Base-by-base conservation (phyloP, 2,888 invertebrate genomes). In the Chloroclystis v-ata region DNA sequence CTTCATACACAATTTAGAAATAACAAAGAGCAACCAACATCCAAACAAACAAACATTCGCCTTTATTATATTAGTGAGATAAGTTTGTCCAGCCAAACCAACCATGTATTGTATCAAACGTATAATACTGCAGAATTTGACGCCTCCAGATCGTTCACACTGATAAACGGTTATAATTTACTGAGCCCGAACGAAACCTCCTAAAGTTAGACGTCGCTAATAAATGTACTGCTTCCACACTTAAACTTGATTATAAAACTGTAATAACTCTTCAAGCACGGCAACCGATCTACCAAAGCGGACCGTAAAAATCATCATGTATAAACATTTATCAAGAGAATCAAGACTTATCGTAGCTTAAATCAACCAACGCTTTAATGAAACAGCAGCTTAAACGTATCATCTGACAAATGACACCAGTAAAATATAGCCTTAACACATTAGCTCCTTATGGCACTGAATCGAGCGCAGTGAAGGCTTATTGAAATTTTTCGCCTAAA, bases 41-140 rank as follows among this genome's bases (percentile, higher is more conserved):
- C n/a, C n/a, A n/a, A n/a, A n/a, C n/a, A n/a, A n/a, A n/a, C n/a
- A n/a, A n/a, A n/a, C n/a, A n/a, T n/a, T n/a, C n/a, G n/a, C n/a
- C n/a, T n/a, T n/a, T n/a, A n/a, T n/a, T n/a, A n/a, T n/a, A n/a
- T n/a, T n/a, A n/a, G n/a, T n/a, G n/a, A n/a, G n/a, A n/a, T n/a
- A 20, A 20, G 20, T 4, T 20, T 4, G 9, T 30, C 12, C 2
- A 32, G 13, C n/a, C 25, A 11, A 4, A 8, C 20, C 28, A 8
- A 39, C 38, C 28, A 26, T 37, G 37, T 26, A 26, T 5, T 37
- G 37, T 26, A 26, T 5, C 4, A 16, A 35, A 10, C 20, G 20
- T 2, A 35, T 68, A 64, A 72, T 72, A 63, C 66, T 69, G 67
- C 75, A 71, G 70, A 75, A 82, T 78, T 71, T 63, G 65, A 60